phyloP scores from a whole-genome alignment of 2,888 invertebrate genomes.

The Monochamus alternatus region DNA sequence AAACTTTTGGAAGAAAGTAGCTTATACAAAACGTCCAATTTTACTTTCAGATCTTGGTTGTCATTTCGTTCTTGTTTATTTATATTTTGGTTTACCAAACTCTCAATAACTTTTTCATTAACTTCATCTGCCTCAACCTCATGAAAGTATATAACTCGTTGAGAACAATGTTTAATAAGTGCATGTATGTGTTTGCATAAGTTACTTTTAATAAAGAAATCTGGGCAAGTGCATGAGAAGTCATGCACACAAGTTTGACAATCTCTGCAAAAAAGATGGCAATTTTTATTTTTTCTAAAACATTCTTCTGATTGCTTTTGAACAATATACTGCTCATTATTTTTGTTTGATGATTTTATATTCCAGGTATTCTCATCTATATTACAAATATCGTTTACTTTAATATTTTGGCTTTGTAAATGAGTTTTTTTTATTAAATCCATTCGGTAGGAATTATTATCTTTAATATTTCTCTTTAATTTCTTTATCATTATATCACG shows the following conservation, averaged over 20 bases:
- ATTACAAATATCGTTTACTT: neutral
- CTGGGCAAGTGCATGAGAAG: neutral
- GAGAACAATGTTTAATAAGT: neutral
- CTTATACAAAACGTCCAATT: no score
- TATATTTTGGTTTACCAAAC: no score
- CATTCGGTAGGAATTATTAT: neutral
- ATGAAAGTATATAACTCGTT: no score
- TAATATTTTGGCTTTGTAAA: neutral
- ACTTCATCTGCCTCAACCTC: no score
- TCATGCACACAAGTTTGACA: neutral
- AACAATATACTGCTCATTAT: neutral
- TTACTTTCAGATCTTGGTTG: no score
- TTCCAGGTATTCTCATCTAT: neutral
- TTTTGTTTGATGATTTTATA: neutral
- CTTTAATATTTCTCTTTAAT: neutral
- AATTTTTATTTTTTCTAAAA: no score
- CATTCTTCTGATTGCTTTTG: neutral
- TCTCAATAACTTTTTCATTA: no score
- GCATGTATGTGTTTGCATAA: constrained; percentile 2
- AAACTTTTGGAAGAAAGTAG: no score
- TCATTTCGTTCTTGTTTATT: no score
- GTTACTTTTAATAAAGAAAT: neutral
- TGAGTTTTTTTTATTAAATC: neutral
- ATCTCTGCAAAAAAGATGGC: neutral
- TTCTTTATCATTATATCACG: neutral